phyloP scores from a whole-genome alignment of 2,888 invertebrate genomes.

The Limnephilus lunatus region DNA sequence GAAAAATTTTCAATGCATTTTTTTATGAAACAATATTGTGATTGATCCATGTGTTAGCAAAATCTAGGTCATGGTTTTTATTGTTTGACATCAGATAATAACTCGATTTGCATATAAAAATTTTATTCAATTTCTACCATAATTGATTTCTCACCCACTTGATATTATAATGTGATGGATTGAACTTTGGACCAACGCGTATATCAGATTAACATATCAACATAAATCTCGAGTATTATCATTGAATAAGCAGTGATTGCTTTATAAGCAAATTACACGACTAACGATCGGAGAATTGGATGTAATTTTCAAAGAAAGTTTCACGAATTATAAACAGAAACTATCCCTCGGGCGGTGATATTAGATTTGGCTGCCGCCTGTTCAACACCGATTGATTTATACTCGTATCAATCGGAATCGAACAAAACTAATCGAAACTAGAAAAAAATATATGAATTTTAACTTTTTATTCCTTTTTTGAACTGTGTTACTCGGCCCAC shows the following conservation, averaged over 20 bases:
- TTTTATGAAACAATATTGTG: not conserved
- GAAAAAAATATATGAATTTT: not conserved
- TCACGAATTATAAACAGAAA: not conserved
- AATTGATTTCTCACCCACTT: not conserved
- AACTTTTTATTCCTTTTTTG: not conserved
- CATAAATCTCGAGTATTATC: not conserved
- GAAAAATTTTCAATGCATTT: not conserved
- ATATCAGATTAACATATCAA: not conserved
- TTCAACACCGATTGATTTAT: not conserved
- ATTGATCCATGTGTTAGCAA: not conserved
- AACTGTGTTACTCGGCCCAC: not conserved
- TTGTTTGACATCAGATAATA: not conserved
- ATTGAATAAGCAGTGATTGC: not conserved
- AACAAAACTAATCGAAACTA: not conserved
- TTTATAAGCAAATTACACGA: constrained; percentile 16
- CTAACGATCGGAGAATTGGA: not conserved
- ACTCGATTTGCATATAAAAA: not conserved
- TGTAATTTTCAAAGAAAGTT: constrained; percentile 31
- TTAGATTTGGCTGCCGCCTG: not conserved
- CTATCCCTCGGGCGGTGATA: not conserved
- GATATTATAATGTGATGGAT: not conserved
- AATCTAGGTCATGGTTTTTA: not conserved
- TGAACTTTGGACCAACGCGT: not conserved
- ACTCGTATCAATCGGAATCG: not conserved
- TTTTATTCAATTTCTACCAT: not conserved